A percentile compares a stretch with the other conserved stretches of the same genome.
Conservation (phyloP, 1,140 invertebrate genomes). For the Drosophila sechellia region DNA sequence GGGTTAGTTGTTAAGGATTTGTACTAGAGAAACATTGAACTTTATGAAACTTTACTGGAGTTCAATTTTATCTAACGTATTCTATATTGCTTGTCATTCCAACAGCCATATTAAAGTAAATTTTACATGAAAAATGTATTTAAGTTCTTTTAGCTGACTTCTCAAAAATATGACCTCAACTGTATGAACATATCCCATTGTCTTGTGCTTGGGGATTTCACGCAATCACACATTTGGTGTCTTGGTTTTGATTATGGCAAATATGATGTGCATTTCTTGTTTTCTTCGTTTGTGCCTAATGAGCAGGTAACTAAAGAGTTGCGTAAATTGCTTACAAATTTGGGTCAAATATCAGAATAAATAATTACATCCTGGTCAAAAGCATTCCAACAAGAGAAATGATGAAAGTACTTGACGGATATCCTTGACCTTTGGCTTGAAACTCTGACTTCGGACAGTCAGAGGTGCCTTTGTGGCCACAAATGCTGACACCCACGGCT, state of each 20-base stretch:
- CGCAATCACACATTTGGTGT: conserved; percentile 49
- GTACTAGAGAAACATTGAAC: no score
- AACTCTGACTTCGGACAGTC: conserved; percentile 29
- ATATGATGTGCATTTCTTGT: conserved; percentile 70
- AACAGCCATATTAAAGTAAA: no score
- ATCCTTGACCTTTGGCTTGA: conserved; percentile 67
- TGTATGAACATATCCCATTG: conserved; percentile 13
- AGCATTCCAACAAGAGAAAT: neutral
- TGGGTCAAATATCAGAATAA: conserved; percentile 16
- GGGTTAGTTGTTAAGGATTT: no score
- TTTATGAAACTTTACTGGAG: no score
- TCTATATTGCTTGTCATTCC: no score
- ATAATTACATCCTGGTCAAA: neutral
- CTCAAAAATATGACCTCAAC: neutral
- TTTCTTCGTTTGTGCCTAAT: conserved; percentile 41
- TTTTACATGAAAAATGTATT: neutral
- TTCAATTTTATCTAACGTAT: no score
- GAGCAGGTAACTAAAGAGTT: conserved; percentile 58
- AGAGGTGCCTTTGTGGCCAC: conserved; percentile 27
- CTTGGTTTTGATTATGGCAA: conserved; percentile 59
- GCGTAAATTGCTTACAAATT: conserved; percentile 12
- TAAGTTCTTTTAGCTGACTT: neutral
- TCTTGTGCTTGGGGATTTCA: conserved; percentile 40
- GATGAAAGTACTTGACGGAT: conserved; percentile 2
- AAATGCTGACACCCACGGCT: conserved; percentile 62